Evolutionary conservation across 2,888 invertebrate species (phyloP), one percentile per base, ranked within the genome.

Genomic region (Cancer borealis): DNA sequence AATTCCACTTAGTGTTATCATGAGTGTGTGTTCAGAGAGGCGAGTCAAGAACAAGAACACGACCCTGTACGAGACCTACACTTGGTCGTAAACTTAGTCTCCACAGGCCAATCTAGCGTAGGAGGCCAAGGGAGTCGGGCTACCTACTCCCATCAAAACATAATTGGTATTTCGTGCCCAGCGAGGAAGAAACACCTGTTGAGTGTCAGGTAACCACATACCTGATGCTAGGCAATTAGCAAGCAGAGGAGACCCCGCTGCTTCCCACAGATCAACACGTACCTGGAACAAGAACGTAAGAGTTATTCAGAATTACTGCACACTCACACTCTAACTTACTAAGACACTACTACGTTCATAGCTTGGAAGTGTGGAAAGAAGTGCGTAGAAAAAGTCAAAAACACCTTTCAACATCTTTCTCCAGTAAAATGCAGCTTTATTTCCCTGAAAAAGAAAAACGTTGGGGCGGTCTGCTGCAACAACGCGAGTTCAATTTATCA

Each of bases 401-500:
- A n/a, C 73, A 26, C n/a, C 73, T 26, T 73, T 26, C 26, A 10
- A 73, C 10, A 73, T 73, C 60, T 60, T 73, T 73, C 73, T 21
- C 73, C 1, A 26, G 73, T 5, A 73, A 73, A 73, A 73, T 26
- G 26, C 73, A 26, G 26, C 73, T 73, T n/a, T 73, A 73, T 73
- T 73, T 73, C 26, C 73, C 73, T 73, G 26, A 26, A 73, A 73
- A 73, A 73, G 26, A 10, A n/a, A 73, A 73, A 73, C n/a, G 26
- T 26, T 26, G n/a, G n/a, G 84, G 30, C 39, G 39, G 84, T 84
- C 14, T 39, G 84, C 84, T 84, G 30, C 84, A 84, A 39, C 84
- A 84, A 17, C 84, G 84, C 84, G 84, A 39, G 84, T 39, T 30
- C 84, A 84, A 84, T 84, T 84, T 84, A 84, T 84, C 84, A 84